Evolutionary conservation across 2,113 vertebrate genomes (phyloP), one percentile per base, ranked within the genome.

Genomic region (Leuciscus idus): DNA sequence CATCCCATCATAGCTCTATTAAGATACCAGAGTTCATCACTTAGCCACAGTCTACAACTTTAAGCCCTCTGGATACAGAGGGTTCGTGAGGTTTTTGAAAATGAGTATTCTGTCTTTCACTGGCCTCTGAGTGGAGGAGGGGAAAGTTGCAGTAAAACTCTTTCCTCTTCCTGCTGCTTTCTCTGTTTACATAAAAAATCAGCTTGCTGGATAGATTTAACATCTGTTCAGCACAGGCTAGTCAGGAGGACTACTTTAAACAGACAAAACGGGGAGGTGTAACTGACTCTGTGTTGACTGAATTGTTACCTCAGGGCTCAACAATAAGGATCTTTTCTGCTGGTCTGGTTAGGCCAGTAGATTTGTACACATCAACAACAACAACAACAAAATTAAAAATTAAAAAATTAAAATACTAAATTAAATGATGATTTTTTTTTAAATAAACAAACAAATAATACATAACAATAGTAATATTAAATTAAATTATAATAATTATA

Each of bases 91-190:
- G 62, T 70, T 80, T 66, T 73, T 59, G 33, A 70, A 76, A 62
- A 64, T 68, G 23, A 81, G 39, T 19, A 3, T 6, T 36, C 43
- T 72, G 21, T 33, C 15, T 30, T 61, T 28, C 48, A 21, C 21
- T 52, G 30, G 26, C 39, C 6, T 74, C 8, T 73, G 21, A 23
- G 33, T 79, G 11, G 76, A 70, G 86, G 30, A 62, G 70, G 52
- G 66, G 39, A 28, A 43, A n/a, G 12, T 19, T 68, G 82, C 33
- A 46, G 33, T 33, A 59, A 81, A 86, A 46, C 36, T 46, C 36
- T 86, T 80, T 79, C 81, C 64, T 84, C 57, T 72, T 84, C 76
- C 72, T 85, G 72, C 62, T 87, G 64, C 33, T 13, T 80, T 59
- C 52, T 36, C 3, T 74, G 86, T 87, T 85, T 85, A 83, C 86